Evolutionary conservation across 2,113 vertebrate genomes (phyloP).

Genomic region (Neofelis nebulosa): DNA sequence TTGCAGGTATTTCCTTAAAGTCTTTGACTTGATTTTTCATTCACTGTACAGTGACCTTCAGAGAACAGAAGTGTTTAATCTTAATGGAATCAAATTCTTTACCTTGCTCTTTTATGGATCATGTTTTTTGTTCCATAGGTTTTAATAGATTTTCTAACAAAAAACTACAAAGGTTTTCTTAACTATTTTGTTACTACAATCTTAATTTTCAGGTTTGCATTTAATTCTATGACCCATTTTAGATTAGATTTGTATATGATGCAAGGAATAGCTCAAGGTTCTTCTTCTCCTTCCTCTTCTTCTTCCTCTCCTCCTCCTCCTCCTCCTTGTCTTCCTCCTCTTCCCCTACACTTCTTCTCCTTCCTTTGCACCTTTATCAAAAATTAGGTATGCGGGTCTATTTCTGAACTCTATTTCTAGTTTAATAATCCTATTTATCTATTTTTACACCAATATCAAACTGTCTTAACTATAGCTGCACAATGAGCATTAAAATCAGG

Average conservation of each 20-base stretch:
- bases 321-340: not conserved
- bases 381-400: not conserved
- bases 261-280: not conserved
- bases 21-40: not conserved
- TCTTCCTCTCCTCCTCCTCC: not conserved
- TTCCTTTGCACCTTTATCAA: not conserved
- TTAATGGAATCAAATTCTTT: not conserved
- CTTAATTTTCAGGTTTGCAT: not conserved
- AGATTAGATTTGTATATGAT: not conserved
- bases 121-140: not conserved
- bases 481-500: not conserved
- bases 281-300: not conserved
- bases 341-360: not conserved
- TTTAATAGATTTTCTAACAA: not conserved
- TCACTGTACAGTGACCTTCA: not conserved
- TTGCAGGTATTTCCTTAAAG: not conserved
- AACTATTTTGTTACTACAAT: not conserved
- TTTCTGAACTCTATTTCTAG: not conserved
- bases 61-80: not conserved
- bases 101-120: not conserved
- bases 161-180: not conserved
- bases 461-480: not conserved
- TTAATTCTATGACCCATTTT: not conserved
- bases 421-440: not conserved
- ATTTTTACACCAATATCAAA: not conserved